phyloP scores from a whole-genome alignment of 2,113 vertebrate genomes.

The Alethe diademata region DNA sequence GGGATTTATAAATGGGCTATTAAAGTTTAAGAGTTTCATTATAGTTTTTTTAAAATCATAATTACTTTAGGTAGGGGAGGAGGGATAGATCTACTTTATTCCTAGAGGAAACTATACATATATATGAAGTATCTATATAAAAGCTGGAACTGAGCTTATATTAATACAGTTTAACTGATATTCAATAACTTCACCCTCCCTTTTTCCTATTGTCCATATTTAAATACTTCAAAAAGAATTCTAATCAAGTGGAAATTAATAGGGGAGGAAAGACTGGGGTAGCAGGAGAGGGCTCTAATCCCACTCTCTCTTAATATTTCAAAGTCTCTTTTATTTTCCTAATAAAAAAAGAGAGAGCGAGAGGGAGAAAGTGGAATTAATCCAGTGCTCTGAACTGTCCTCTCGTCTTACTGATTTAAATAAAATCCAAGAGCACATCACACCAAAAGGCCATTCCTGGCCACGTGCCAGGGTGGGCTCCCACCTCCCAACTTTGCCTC shows the following conservation, averaged over 20 bases:
- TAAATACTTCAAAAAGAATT: slow-evolving; percentile 99
- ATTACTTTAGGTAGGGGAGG: slow-evolving; percentile 80
- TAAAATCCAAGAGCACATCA: slow-evolving; percentile 91
- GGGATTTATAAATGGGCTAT: slow-evolving; percentile 80
- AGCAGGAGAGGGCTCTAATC: slow-evolving; percentile 98
- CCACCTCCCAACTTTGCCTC: slow-evolving; percentile 69
- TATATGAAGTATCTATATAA: slow-evolving; percentile 82
- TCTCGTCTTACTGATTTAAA: slow-evolving; percentile 93
- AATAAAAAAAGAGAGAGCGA: slow-evolving; percentile 85
- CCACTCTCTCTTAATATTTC: slow-evolving; percentile 99
- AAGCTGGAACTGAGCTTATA: slow-evolving; percentile 87
- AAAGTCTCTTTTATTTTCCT: slow-evolving; percentile 99
- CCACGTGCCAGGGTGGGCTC: slow-evolving; percentile 80
- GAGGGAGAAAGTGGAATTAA: slow-evolving; percentile 91
- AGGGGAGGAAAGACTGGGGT: slow-evolving; percentile 92
- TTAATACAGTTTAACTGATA: slow-evolving; percentile 99
- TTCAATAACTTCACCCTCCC: slow-evolving; percentile 98
- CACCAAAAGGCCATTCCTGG: slow-evolving; percentile 83
- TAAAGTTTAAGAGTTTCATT: slow-evolving; percentile 82
- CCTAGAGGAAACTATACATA: slow-evolving; percentile 82
- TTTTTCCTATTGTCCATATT: slow-evolving; percentile 96
- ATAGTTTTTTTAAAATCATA: slow-evolving; percentile 75
- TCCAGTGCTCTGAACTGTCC: slow-evolving; percentile 96
- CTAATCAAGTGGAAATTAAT: slow-evolving; percentile 99
- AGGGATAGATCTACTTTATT: slow-evolving; percentile 77